Evolutionary conservation across 2,888 invertebrate species (phyloP).

Genomic region (Pristionchus exspectatus): DNA sequence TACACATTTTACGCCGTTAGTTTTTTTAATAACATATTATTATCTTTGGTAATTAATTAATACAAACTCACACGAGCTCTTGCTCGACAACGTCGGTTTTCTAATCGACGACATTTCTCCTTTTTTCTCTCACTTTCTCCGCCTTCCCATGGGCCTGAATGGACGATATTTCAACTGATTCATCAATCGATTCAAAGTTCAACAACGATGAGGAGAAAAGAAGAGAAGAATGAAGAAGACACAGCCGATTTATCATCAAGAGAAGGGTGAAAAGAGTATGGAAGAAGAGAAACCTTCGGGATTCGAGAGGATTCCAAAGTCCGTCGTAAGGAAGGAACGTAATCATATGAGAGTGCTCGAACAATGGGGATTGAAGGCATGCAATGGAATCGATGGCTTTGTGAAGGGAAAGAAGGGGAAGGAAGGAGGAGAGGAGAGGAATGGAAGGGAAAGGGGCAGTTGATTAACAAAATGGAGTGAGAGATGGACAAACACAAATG

Average conservation of each 20-base stretch:
- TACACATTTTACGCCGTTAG: background rate
- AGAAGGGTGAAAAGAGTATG: background rate
- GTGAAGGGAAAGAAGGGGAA: no score
- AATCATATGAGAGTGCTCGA: constrained; percentile 10
- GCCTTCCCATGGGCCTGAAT: constrained; percentile 34
- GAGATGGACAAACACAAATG: constrained; percentile 27
- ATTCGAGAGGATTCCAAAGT: background rate
- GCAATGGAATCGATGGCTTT: constrained; percentile 5
- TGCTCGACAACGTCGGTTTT: constrained; percentile 17
- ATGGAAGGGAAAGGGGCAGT: background rate
- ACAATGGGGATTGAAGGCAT: constrained; percentile 2
- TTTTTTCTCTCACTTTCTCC: constrained; percentile 9
- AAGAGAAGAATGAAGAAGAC: constrained; percentile 21
- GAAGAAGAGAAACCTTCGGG: background rate
- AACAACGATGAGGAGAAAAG: constrained; percentile 30
- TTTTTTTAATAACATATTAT: background rate
- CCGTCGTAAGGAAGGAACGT: background rate
- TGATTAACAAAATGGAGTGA: constrained; percentile 40
- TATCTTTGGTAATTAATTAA: background rate
- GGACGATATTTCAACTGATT: constrained; percentile 19
- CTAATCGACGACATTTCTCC: constrained; percentile 31
- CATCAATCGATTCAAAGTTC: constrained; percentile 38
- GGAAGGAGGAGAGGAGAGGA: background rate
- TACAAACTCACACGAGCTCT: background rate
- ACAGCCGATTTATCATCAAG: constrained; percentile 29